Evolutionary conservation across 2,888 invertebrate genomes (phyloP).

Genomic region (Drosophila cyrtoloma): DNA sequence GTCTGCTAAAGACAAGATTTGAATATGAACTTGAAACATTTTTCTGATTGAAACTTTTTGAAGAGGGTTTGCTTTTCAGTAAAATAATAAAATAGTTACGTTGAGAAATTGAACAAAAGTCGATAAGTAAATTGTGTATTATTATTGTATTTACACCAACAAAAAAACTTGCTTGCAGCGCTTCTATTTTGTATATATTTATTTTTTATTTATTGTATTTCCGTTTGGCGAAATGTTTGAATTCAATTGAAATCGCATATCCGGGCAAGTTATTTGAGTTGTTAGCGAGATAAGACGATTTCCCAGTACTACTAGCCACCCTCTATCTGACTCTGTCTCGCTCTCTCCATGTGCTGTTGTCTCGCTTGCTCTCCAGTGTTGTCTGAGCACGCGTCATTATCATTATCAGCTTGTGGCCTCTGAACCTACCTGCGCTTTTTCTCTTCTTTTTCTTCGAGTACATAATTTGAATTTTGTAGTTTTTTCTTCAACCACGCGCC

Average conservation of each 20-base stretch:
- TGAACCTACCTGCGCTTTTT: conserved; percentile 53
- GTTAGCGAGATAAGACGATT: conserved; percentile 41
- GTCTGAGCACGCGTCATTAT: conserved; percentile 35
- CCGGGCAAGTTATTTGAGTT: conserved; percentile 41
- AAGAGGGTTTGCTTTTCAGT: neutral
- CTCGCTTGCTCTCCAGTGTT: neutral
- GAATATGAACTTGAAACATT: neutral
- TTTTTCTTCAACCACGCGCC: conserved; percentile 27
- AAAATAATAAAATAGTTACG: neutral
- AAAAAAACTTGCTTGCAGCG: neutral
- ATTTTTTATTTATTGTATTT: neutral
- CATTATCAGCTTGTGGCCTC: conserved; percentile 30
- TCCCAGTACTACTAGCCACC: conserved; percentile 25
- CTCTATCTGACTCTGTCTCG: neutral
- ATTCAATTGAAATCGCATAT: conserved; percentile 51
- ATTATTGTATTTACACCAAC: neutral
- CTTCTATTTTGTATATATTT: neutral
- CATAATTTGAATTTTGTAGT: conserved; percentile 43
- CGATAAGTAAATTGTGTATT: neutral
- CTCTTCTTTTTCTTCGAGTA: neutral
- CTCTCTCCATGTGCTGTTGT: neutral
- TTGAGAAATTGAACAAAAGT: neutral
- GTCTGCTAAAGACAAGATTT: neutral
- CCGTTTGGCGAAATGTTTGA: conserved; percentile 48
- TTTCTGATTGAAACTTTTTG: neutral